Conservation (phyloP, 2,113 vertebrate genomes). For the Syngnathus typhle region DNA sequence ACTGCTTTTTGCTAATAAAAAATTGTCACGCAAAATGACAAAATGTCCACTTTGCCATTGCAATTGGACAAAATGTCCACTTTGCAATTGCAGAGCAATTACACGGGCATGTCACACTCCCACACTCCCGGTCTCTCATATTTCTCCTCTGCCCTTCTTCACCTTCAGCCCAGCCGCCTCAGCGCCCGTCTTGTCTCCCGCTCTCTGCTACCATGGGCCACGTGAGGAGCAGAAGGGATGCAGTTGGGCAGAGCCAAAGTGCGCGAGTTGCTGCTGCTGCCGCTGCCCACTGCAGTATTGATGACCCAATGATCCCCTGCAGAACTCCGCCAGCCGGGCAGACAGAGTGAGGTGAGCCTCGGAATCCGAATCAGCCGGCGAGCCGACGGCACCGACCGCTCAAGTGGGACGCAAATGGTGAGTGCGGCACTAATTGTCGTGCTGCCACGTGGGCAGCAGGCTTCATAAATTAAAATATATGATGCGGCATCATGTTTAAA, state of each 20-base stretch:
- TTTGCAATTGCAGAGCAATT: background rate
- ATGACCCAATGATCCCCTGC: slow-evolving; percentile 73
- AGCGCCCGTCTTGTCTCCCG: slow-evolving; percentile 27
- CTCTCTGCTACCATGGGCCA: slow-evolving; percentile 59
- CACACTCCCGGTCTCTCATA: slow-evolving; percentile 40
- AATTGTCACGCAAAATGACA: no score
- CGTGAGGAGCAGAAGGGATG: slow-evolving; percentile 50
- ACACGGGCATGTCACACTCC: background rate
- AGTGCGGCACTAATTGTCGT: slow-evolving; percentile 50
- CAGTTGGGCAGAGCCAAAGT: slow-evolving; percentile 51
- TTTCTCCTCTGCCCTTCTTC: slow-evolving; percentile 28
- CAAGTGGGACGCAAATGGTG: slow-evolving; percentile 50
- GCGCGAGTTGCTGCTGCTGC: slow-evolving; percentile 42
- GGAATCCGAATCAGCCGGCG: slow-evolving; percentile 56
- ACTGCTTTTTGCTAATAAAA: no score
- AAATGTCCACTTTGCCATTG: background rate
- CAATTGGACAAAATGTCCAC: background rate
- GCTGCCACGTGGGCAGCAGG: slow-evolving; percentile 50
- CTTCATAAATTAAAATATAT: slow-evolving; percentile 39
- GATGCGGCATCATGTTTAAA: slow-evolving; percentile 26
- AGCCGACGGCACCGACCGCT: slow-evolving; percentile 18
- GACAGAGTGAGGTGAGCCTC: slow-evolving; percentile 63
- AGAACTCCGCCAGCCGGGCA: slow-evolving; percentile 68
- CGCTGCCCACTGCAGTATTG: slow-evolving; percentile 71
- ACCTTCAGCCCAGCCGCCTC: slow-evolving; percentile 42